phyloP scores from a whole-genome alignment of 2,797 vertebrate species.

The Phyllotis vaccarum region DNA sequence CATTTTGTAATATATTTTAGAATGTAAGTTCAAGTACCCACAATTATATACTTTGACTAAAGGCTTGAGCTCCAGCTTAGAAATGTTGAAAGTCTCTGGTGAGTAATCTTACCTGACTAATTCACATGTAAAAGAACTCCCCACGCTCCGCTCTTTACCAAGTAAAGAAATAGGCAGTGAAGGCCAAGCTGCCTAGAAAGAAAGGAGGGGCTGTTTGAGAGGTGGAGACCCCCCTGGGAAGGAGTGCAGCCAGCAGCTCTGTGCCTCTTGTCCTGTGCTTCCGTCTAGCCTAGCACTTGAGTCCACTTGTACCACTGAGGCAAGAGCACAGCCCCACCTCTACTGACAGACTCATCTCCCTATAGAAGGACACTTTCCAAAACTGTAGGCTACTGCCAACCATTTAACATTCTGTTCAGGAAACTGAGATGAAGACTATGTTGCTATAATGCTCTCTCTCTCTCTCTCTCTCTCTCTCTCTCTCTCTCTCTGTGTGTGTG shows the following conservation, averaged over 20 bases:
- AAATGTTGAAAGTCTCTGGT: background rate
- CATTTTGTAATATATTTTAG: background rate
- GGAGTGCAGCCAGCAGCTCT: background rate
- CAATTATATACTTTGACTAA: background rate
- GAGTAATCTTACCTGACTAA: constrained; percentile 4
- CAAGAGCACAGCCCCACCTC: background rate
- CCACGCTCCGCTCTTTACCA: background rate
- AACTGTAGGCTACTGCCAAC: background rate
- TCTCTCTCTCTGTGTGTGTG: background rate
- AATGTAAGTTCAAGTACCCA: background rate
- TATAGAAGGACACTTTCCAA: background rate
- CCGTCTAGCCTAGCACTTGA: background rate
- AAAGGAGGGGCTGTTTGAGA: background rate
- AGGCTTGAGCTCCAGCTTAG: background rate
- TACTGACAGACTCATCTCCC: background rate
- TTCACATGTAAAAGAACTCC: background rate
- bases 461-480: no score
- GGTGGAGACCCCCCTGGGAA: background rate
- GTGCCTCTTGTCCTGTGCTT: no score
- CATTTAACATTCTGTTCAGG: background rate
- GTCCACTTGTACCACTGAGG: no score
- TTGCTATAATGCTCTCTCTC: background rate
- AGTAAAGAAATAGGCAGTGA: background rate
- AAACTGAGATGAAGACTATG: background rate
- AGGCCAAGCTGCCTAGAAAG: background rate